phyloP scores from a whole-genome alignment of 2,888 invertebrate genomes.

The Monoplex corrugatus region DNA sequence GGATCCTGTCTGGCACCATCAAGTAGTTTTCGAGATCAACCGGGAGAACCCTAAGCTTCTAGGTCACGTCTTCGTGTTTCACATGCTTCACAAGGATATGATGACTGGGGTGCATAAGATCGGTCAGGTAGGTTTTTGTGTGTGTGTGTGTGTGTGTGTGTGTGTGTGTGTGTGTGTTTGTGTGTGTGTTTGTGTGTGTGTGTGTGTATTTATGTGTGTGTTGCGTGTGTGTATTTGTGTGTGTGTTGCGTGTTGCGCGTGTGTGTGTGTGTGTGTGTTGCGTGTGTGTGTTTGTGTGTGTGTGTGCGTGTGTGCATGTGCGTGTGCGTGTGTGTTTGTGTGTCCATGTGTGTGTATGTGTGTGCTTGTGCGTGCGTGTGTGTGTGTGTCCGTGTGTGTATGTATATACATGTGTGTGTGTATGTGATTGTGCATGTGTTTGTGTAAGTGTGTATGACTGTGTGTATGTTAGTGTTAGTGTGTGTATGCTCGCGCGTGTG shows the following conservation, averaged over 20 bases:
- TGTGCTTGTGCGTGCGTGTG: not conserved
- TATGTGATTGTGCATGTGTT: not conserved
- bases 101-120: slow-evolving; percentile 78
- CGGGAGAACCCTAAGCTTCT: slow-evolving; percentile 77
- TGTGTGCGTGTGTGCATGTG: slow-evolving; percentile 37
- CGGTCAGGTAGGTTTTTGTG: slow-evolving; percentile 68
- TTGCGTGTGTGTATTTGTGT: not conserved
- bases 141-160: slow-evolving; percentile 23
- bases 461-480: too few relatives aligned
- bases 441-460: too few relatives aligned
- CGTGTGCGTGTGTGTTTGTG: slow-evolving; percentile 26
- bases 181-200: slow-evolving; percentile 30
- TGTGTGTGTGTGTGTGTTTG: slow-evolving; percentile 37
- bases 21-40: slow-evolving; percentile 77
- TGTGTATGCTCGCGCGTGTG: too few relatives aligned
- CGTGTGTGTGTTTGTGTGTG: slow-evolving; percentile 24
- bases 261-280: not conserved
- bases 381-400: not conserved
- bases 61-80: slow-evolving; percentile 77
- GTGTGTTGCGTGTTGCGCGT: not conserved
- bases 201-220: slow-evolving; percentile 24
- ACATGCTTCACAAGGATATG: slow-evolving; percentile 78
- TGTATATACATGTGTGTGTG: not conserved
- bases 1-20: slow-evolving; percentile 77
- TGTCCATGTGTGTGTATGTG: slow-evolving; percentile 21